Base-by-base conservation (phyloP, 2,888 invertebrate genomes). In the Campopleginae sp. region DNA sequence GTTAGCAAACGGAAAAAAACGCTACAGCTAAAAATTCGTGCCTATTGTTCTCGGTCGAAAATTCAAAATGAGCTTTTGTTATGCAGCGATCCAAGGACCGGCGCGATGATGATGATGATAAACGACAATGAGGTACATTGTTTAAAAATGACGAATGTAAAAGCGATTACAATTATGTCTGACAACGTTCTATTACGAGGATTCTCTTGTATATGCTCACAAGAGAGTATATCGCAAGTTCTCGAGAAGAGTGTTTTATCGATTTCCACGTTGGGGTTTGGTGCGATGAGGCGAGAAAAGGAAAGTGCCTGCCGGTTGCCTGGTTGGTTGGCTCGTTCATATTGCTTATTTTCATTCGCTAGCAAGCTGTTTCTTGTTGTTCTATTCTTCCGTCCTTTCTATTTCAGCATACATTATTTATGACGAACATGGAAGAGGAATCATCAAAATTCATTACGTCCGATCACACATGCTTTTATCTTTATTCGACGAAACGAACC, bases 281-380 rank as follows among this genome's bases (percentile, higher is more conserved):
- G 88, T 88, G 89, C 90, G 87, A 89, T 89, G 87, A 90, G 87
- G 84, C 88, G 88, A 90, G 88, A 92, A 91, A 92, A 91, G 89
- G 90, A 92, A 92, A 92, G 92, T 91, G 90, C 84, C 84, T 82
- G 81, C 86, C 88, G 86, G 87, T 88, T 84, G 80, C 80, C 81
- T 82, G 79, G 63, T 33, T 76, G 75, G 63, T 46, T 65, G 14
- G 66, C 54, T 75, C 54, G 68, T 66, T 63, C 68, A 74, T 54
- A 38, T 75, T 66, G 75, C 23, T 54, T 82, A 58, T 75, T 46
- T 75, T 75, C 75, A 31, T 46, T 75, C 46, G 8, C 63, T 31
- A 42, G 44, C n/a, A n/a, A 63, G 61, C 75, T 51, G 46, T 51
- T n/a, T 51, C 48, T 65, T n/a, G 65, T 48, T 66, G 38, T 54